Conservation (phyloP, 2,888 invertebrate species). For the Acanthosepion pharaonis region DNA sequence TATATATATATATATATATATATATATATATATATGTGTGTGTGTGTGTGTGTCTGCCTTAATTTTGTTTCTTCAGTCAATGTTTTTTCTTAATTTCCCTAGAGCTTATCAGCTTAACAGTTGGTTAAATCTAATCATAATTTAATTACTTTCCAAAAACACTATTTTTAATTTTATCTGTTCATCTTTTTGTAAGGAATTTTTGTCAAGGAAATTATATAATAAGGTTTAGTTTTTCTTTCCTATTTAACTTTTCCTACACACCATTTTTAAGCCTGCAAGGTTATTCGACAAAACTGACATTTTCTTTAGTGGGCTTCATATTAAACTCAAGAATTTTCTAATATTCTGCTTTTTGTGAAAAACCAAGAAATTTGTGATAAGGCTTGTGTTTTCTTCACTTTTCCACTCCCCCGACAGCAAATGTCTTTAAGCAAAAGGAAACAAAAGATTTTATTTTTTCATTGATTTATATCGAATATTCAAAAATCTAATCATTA, state of each 20-base stretch:
- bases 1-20: too few relatives aligned
- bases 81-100: neutral
- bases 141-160: conserved; percentile 14
- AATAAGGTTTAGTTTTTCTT: neutral
- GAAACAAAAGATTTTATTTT: too few relatives aligned
- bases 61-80: neutral
- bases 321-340: neutral
- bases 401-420: too few relatives aligned
- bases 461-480: too few relatives aligned
- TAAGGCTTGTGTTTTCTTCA: too few relatives aligned
- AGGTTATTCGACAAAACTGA: neutral
- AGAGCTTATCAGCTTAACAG: neutral
- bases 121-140: conserved; percentile 10
- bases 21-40: too few relatives aligned
- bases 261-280: neutral
- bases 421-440: too few relatives aligned
- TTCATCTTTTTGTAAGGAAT: neutral
- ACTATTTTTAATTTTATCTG: neutral
- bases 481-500: too few relatives aligned
- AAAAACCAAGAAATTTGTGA: neutral
- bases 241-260: neutral
- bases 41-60: neutral
- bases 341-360: neutral
- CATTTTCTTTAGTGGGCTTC: neutral
- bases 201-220: neutral